Evolutionary conservation across 2,113 vertebrate genomes (phyloP), one percentile per base, ranked within the genome.

Genomic region (Asarcornis scutulata): DNA sequence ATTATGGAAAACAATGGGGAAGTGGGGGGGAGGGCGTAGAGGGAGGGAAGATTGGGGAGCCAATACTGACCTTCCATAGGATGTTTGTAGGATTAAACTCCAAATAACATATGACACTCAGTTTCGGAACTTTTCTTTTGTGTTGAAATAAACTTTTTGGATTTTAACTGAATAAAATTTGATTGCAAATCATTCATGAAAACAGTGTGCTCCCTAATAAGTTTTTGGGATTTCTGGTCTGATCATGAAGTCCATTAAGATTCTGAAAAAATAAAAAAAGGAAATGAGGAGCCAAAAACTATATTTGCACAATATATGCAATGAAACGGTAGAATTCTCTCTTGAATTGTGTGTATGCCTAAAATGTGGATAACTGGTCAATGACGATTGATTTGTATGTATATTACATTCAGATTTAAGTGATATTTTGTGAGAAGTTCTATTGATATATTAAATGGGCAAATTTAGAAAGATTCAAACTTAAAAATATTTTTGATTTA

Each of bases 381-480:
- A 88, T 95, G 84, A 56, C 4, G 22, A 91, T 93, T 88, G 72
- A 90, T 95, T 93, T 92, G 91, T 96, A 97, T 93, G 96, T 96
- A 97, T 59, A 86, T 83, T 95, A 63, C 96, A 83, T 75, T 97
- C 96, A 76, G 68, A 59, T 92, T 96, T 68, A 92, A 96, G 93
- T 89, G 94, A 93, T 96, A 96, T 97, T 92, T 95, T 93, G 91
- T 86, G 95, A 97, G 91, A 96, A 97, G 96, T 80, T 96, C 95
- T 97, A 95, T 96, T 96, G 97, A 95, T 97, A 97, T 96, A 93
- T 95, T 73, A 96, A 96, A 75, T 32, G 83, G 60, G 94, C 97
- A 96, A 97, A 95, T 96, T 82, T 96, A 96, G 94, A 96, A 94
- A 96, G 95, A 96, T 96, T 97, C 95, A 93, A 97, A 96, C 95